Conservation (phyloP, 2,888 invertebrate species). For the Orchesellides sinensis region DNA sequence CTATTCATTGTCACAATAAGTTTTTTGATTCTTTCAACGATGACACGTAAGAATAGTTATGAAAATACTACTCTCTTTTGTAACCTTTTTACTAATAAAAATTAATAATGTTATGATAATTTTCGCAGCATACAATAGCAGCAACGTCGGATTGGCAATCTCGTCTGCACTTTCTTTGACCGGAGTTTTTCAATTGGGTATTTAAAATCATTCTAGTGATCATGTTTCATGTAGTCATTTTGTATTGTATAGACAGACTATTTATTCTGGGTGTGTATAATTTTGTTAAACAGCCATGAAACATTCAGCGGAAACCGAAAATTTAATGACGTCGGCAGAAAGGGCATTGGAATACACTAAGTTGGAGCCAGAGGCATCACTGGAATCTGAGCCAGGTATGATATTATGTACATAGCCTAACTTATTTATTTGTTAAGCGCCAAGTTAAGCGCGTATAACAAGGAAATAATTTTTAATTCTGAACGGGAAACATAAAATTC, state of each 20-base stretch:
- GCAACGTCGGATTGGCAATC: conserved; percentile 68
- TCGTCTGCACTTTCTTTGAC: conserved; percentile 51
- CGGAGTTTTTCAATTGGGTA: conserved; percentile 66
- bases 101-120: not conserved
- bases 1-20: conserved; percentile 91
- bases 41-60: conserved; percentile 8
- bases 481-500: no score
- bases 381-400: conserved; percentile 31
- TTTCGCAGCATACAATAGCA: conserved; percentile 38
- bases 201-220: not conserved
- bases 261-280: no score
- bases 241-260: no score
- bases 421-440: no score
- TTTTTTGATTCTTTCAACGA: conserved; percentile 79
- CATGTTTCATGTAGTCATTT: no score
- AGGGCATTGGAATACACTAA: conserved; percentile 70
- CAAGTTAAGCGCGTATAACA: no score
- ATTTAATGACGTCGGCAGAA: conserved; percentile 71
- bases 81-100: not conserved
- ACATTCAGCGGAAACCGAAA: conserved; percentile 66
- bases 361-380: conserved; percentile 51
- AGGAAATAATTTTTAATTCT: no score
- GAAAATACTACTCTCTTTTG: not conserved
- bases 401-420: no score
- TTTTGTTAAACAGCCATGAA: no score